These are phyloP conservation scores for Sepiola atlantica DNA, from an alignment of 2,888 invertebrate genomes.

Conservation along the genomic window DNA sequence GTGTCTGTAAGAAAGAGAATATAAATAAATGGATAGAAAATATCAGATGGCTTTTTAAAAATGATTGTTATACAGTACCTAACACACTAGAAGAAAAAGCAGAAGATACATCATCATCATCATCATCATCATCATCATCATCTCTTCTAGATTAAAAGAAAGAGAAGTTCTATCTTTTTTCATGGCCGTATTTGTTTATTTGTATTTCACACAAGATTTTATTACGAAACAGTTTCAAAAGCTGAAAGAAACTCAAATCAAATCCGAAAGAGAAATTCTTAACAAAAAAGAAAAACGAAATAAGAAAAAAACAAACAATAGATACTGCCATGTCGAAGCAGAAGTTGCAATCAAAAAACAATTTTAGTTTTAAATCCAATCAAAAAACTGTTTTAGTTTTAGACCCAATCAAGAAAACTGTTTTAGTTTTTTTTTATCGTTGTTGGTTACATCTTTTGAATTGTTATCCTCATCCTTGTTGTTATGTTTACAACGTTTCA, in stretches of 20 bases:
- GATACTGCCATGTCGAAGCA: background rate
- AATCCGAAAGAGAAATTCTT: background rate
- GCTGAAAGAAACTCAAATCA: background rate
- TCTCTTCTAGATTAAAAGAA: background rate
- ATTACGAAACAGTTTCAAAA: background rate
- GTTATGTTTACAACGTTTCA: too few species aligned
- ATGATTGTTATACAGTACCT: background rate
- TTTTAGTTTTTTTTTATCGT: too few species aligned
- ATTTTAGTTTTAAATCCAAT: background rate
- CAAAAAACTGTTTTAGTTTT: too few species aligned
- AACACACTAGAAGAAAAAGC: background rate
- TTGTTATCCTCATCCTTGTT: too few species aligned
- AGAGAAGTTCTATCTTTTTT: background rate
- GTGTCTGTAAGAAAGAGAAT: conserved; percentile 83
- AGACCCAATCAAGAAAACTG: too few species aligned
- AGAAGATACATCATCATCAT: background rate
- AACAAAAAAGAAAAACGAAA: background rate
- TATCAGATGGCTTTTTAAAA: background rate
- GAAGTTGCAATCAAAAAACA: background rate
- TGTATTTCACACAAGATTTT: background rate
- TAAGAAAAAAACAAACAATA: background rate
- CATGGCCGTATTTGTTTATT: background rate
- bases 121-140: background rate
- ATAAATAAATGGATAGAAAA: background rate
- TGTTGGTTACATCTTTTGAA: too few species aligned